Evolutionary conservation across 2,113 vertebrate genomes (phyloP).

Genomic region (Shinisaurus crocodilurus): DNA sequence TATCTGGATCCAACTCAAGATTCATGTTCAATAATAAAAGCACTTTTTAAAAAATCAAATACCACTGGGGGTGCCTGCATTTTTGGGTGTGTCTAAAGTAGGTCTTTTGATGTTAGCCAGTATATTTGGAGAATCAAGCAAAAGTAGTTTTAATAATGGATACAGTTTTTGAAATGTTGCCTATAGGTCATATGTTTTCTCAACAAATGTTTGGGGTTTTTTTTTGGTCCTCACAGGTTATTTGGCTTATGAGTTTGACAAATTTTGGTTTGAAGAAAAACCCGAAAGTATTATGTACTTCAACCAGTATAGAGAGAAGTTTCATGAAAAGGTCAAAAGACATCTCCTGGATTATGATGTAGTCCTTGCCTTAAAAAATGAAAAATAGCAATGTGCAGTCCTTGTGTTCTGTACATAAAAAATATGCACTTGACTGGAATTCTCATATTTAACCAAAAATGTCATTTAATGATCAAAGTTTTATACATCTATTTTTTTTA

Average conservation of each 20-base stretch:
- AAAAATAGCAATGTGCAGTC: constrained; percentile 56
- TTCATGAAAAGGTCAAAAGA: constrained; percentile 88
- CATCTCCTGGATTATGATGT: constrained; percentile 82
- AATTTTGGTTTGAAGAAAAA: constrained; percentile 95
- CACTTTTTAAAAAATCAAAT: neutral
- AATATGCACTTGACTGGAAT: constrained; percentile 64
- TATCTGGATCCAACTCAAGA: too few relatives aligned
- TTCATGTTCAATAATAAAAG: too few relatives aligned
- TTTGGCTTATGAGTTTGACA: constrained; percentile 95
- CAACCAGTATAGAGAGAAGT: constrained; percentile 96
- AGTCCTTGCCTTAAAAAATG: constrained; percentile 79
- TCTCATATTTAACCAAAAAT: constrained; percentile 68
- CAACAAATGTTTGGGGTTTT: neutral
- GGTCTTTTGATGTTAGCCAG: neutral
- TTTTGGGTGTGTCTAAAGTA: neutral
- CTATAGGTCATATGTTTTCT: neutral
- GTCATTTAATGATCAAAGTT: constrained; percentile 44
- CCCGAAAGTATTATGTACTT: constrained; percentile 99
- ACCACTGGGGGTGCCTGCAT: too few relatives aligned
- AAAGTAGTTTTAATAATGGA: neutral
- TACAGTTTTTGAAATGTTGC: neutral
- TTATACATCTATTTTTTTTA: constrained; percentile 61
- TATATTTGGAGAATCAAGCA: neutral
- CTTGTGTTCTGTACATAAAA: constrained; percentile 64
- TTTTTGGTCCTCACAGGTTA: constrained; percentile 84